These are phyloP conservation scores for Linnaemya tessellans DNA, from an alignment of 2,888 invertebrate genomes.

Conservation along the genomic window DNA sequence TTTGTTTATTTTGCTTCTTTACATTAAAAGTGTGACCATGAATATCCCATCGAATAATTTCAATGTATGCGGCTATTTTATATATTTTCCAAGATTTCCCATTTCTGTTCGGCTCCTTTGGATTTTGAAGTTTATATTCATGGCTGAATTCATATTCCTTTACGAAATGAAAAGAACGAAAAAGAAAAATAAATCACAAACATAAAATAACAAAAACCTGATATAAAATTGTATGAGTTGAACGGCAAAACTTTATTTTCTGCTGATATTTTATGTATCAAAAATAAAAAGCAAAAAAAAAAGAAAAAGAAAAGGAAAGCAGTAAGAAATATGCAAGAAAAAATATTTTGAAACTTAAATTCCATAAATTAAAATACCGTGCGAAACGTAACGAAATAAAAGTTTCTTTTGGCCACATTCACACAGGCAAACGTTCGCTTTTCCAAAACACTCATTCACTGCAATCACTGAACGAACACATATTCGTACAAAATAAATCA, in stretches of 20 bases:
- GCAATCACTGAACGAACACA: slow-evolving; percentile 38
- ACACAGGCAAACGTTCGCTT: slow-evolving; percentile 7
- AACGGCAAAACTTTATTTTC: slow-evolving; percentile 68
- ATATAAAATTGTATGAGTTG: slow-evolving; percentile 62
- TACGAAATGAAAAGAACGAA: slow-evolving; percentile 30
- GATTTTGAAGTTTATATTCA: slow-evolving; percentile 61
- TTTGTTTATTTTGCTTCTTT: no score
- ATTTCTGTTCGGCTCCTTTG: slow-evolving; percentile 42
- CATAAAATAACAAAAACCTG: slow-evolving; percentile 42
- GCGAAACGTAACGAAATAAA: slow-evolving; percentile 73
- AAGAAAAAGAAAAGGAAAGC: no score
- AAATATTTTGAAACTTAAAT: slow-evolving; percentile 79
- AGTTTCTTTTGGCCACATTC: slow-evolving; percentile 70
- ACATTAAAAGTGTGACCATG: no score
- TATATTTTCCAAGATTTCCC: slow-evolving; percentile 3
- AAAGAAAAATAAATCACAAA: slow-evolving; percentile 51
- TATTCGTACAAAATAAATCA: slow-evolving; percentile 79
- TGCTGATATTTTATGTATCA: slow-evolving; percentile 39
- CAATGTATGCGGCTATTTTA: background rate
- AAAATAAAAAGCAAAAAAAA: slow-evolving; percentile 27
- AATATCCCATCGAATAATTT: background rate
- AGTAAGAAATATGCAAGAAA: no score
- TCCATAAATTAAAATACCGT: slow-evolving; percentile 81
- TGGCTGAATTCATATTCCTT: slow-evolving; percentile 62
- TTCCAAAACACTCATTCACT: slow-evolving; percentile 22